Conservation (phyloP, 2,113 vertebrate species). For the Trichechus manatus region DNA sequence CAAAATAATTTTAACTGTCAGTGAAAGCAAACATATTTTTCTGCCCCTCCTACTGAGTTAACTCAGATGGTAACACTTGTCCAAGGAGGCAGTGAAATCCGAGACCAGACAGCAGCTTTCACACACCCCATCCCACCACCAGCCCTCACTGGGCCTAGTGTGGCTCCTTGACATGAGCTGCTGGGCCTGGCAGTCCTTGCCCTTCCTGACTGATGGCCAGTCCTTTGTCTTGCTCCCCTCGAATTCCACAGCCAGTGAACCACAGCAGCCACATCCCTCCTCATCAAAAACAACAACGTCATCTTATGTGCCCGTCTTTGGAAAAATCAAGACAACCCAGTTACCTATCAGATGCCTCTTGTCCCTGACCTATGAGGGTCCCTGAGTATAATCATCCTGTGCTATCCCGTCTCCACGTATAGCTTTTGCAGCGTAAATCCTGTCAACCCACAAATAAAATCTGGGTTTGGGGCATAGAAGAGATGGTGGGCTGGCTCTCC, state of each 20-base stretch:
- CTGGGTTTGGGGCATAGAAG: background rate
- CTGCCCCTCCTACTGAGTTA: background rate
- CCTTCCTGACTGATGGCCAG: background rate
- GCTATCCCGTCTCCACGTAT: background rate
- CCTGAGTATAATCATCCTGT: background rate
- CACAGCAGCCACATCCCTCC: background rate
- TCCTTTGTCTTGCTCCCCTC: conserved; percentile 45
- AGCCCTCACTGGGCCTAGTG: background rate
- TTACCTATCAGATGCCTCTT: background rate
- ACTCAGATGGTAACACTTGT: background rate
- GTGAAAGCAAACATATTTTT: background rate
- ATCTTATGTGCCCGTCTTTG: background rate
- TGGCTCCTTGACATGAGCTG: background rate
- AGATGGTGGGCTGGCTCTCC: background rate
- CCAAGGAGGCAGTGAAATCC: background rate
- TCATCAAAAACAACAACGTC: background rate
- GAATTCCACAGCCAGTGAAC: background rate
- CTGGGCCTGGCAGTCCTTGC: background rate
- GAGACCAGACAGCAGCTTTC: background rate
- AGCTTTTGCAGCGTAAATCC: background rate
- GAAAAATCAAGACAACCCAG: background rate
- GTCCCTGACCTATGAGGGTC: background rate
- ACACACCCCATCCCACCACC: background rate
- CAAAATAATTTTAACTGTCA: background rate
- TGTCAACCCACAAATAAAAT: background rate